A percentile compares a stretch with the other conserved stretches of the same genome.
Evolutionary conservation across 2,888 invertebrate genomes (phyloP).

Genomic region (Neoascia interrupta): DNA sequence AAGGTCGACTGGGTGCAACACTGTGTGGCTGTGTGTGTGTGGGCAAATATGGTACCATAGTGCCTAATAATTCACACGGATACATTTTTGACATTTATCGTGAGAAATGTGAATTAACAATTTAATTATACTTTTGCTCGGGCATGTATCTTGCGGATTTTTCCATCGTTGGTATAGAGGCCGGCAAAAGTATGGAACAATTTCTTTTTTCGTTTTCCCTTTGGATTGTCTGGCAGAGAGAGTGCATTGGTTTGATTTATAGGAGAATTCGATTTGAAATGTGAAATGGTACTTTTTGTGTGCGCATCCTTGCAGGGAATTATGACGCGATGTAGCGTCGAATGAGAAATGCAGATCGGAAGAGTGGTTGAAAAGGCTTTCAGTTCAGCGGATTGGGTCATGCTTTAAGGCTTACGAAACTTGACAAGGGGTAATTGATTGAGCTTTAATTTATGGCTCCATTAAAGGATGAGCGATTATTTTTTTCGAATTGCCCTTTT

Average conservation of each 20-base stretch:
- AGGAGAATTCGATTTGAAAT: conserved; percentile 56
- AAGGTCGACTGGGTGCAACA: conserved; percentile 3
- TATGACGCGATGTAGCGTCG: neutral
- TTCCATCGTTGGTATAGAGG: no score
- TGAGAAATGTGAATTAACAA: conserved; percentile 69
- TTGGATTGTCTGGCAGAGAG: conserved; percentile 6
- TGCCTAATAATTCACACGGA: conserved; percentile 67
- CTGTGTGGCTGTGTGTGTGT: neutral
- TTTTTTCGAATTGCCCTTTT: no score
- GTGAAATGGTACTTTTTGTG: conserved; percentile 51
- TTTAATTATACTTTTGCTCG: conserved; percentile 65
- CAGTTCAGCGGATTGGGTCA: neutral
- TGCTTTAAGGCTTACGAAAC: no score
- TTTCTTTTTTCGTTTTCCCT: conserved; percentile 1
- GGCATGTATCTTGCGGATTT: conserved; percentile 52
- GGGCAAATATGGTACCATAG: conserved; percentile 51
- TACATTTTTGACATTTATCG: conserved; percentile 69
- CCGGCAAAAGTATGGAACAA: conserved; percentile 3
- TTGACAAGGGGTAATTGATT: no score
- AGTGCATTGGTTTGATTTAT: conserved; percentile 65
- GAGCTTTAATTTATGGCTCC: no score
- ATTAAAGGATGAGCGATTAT: no score
- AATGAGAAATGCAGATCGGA: conserved; percentile 20
- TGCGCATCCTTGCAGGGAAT: conserved; percentile 6
- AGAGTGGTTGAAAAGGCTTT: conserved; percentile 4